Conservation (phyloP, 2,888 invertebrate genomes). For the Drosophila recens region DNA sequence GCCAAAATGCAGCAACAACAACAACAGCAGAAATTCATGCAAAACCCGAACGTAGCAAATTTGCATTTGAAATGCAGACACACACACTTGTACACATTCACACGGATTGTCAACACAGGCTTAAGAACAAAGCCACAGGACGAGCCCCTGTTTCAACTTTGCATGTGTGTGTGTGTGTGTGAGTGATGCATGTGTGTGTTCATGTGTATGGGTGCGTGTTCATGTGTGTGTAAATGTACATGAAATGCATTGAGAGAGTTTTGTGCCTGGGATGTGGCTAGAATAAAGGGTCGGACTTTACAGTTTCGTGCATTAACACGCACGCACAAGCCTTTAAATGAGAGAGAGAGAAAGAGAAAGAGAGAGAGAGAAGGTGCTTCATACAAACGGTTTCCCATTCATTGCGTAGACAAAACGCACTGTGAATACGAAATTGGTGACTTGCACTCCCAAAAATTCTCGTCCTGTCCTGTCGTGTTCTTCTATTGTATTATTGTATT, state of each 20-base stretch:
- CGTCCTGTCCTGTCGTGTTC: conserved; percentile 18
- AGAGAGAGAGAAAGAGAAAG: background rate
- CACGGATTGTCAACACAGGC: conserved; percentile 61
- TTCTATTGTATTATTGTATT: conserved; percentile 3
- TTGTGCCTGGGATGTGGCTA: conserved; percentile 29
- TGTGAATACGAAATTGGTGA: conserved; percentile 63
- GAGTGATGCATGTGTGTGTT: conserved; percentile 24
- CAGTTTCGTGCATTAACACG: conserved; percentile 79
- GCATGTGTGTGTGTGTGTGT: conserved; percentile 16
- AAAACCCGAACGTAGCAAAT: conserved; percentile 56
- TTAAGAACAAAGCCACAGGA: conserved; percentile 63
- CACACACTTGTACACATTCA: conserved; percentile 15
- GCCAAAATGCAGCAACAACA: conserved; percentile 41
- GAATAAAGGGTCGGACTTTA: conserved; percentile 61
- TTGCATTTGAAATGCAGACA: conserved; percentile 66
- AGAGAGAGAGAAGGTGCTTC: background rate
- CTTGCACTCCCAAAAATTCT: conserved; percentile 12
- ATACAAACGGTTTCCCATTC: conserved; percentile 37
- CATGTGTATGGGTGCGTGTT: conserved; percentile 21
- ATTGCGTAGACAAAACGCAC: conserved; percentile 65
- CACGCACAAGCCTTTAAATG: conserved; percentile 59
- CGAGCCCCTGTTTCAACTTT: conserved; percentile 38
- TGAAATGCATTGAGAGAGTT: conserved; percentile 58
- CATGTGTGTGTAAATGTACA: conserved; percentile 47
- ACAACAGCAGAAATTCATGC: conserved; percentile 29